Base-by-base conservation (phyloP, 1,140 invertebrate species). In the Patella vulgata region DNA sequence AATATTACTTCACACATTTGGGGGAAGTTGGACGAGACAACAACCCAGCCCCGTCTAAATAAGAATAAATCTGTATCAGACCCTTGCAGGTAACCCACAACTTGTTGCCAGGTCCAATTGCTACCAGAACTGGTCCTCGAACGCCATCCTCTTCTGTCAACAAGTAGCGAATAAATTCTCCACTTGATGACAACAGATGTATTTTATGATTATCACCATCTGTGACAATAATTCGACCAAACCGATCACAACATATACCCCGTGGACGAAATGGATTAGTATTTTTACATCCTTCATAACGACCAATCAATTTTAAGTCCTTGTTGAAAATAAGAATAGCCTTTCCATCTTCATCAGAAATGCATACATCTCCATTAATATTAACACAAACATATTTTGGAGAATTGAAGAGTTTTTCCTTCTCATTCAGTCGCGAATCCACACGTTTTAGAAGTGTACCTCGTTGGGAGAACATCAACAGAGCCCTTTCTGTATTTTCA, bases 191-290 rank as follows among this genome's bases (percentile, higher is more conserved):
- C 30, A 78, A 55, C n/a, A 78, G 59, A 23, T 72, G 68, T 0
- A 78, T 53, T 43, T 66, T 59, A 52, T 76, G 71, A 54, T 78
- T 78, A 54, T 71, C 72, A 55, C 71, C 70, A 33, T 78, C 75
- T n/a, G 69, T 66, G 14, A 78, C 64, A 11, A 78, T 56, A 43
- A 78, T 70, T 59, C 75, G 63, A 4, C 71, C 73, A 8, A 70
- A 62, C 14, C 39, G 43, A 50, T 77, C 75, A 42, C 68, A 66
- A 21, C 46, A 57, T 28, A 73, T 62, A 12, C 75, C 75, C 28
- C 66, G 71, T 5, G 68, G 68, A 30, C 66, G 60, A 42, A 73
- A 73, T 12, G 66, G 63, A n/a, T 69, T 60, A 11, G 58, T 56
- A 42, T 63, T 19, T 5, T 46, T 14, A 17, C 39, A 21, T 30